Conservation (phyloP, 1,140 invertebrate genomes). For the Drosophila jambulina region DNA sequence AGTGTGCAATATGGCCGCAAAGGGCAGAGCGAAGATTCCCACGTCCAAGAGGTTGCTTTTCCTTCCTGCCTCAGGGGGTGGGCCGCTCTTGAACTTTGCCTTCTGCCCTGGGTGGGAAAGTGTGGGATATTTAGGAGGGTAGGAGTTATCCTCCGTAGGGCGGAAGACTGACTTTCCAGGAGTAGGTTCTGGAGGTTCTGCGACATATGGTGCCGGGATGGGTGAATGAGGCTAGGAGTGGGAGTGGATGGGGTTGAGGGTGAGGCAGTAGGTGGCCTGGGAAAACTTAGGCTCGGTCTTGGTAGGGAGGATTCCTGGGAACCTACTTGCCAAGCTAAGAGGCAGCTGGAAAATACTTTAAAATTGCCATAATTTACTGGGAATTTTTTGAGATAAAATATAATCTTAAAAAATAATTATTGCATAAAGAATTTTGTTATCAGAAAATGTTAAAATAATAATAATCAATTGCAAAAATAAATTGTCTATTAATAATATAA, state of each 20-base stretch:
- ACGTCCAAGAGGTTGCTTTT: constrained; percentile 53
- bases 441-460: not conserved
- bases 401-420: no score
- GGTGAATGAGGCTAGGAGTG: constrained; percentile 7
- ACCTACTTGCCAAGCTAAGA: not conserved
- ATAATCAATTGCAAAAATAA: not conserved
- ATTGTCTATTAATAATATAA: no score
- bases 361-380: not conserved
- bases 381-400: not conserved
- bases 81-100: constrained; percentile 48
- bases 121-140: constrained; percentile 41
- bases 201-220: constrained; percentile 26
- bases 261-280: constrained; percentile 17
- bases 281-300: constrained; percentile 20
- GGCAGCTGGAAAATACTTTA: constrained; percentile 10
- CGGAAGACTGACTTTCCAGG: constrained; percentile 14
- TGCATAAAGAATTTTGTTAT: not conserved
- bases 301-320: constrained; percentile 15
- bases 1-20: constrained; percentile 64
- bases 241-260: constrained; percentile 2
- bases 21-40: constrained; percentile 68
- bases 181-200: constrained; percentile 11
- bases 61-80: constrained; percentile 2
- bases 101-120: constrained; percentile 24
- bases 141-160: not conserved